Evolutionary conservation across 2,888 invertebrate species (phyloP), one percentile per base, ranked within the genome.

Genomic region (Tenthredo livida): DNA sequence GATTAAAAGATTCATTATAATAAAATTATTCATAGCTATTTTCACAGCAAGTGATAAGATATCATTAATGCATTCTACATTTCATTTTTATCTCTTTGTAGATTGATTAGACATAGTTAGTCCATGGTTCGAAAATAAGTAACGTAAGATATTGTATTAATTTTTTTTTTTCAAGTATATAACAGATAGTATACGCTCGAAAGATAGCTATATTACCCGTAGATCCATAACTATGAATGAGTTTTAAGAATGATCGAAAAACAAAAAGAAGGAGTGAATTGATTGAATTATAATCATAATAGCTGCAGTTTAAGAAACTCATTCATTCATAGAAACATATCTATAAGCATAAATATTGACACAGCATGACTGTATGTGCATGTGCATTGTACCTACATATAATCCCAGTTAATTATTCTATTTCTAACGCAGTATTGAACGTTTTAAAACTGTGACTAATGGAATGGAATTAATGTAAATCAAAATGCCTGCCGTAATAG

Each of bases 251-350:
- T 43, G 10, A 40, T 43, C 21, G 47, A 7, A 37, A 7, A 72
- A 12, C 21, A 73, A 7, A 37, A 7, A 72, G 25, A 2, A 33
- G 33, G 4, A 67, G 1, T 12, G 17, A 9, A 15, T 25, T 33
- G n/a, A 40, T 67, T 21, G 67, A 67, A 67, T 65, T 25, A 58
- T 7, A 73, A 6, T 73, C 15, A n/a, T 21, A 40, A 21, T 17
- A 43, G 29, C 29, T n/a, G n/a, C 29, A 33, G 15, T 75, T 9
- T 33, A 25, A 37, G 85, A 87, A 88, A 87, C 87, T 88, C 88
- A 86, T 90, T 90, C 88, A 87, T 88, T 87, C 72, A 50, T 87
- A 84, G 78, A 75, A 75, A 43, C 40, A 83, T 78, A 87, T 84
- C 33, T 86, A 80, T 82, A 50, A 61, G 37, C 25, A 58, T 70